Evolutionary conservation across 2,888 invertebrate genomes (phyloP).

Genomic region (Tenthredo mesomela): DNA sequence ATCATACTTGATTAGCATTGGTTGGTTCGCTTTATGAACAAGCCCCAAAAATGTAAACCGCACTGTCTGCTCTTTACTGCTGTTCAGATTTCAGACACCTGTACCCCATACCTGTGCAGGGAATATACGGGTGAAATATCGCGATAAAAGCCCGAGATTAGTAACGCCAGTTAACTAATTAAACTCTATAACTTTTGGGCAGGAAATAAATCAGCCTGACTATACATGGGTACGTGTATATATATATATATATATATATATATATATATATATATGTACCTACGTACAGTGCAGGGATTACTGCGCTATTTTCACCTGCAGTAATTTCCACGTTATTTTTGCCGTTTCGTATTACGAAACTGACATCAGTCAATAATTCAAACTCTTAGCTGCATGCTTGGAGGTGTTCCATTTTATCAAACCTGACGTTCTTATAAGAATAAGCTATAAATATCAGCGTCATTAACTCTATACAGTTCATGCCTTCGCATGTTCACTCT

Average conservation of each 20-base stretch:
- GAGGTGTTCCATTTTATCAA: slow-evolving; percentile 9
- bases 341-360: no score
- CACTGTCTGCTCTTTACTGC: not conserved
- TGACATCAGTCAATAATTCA: not conserved
- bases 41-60: not conserved
- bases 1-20: not conserved
- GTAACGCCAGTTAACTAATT: slow-evolving; percentile 44
- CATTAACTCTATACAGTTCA: not conserved
- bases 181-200: slow-evolving; percentile 41
- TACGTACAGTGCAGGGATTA: slow-evolving; percentile 12
- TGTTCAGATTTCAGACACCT: not conserved
- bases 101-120: slow-evolving; percentile 13
- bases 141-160: slow-evolving; percentile 43
- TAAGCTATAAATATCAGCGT: not conserved
- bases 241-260: no score
- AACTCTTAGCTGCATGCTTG: not conserved
- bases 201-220: slow-evolving; percentile 21
- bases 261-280: no score
- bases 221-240: not conserved
- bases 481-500: not conserved
- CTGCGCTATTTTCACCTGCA: slow-evolving; percentile 8
- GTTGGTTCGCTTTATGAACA: no score
- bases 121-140: slow-evolving; percentile 17
- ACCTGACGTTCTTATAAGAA: not conserved
- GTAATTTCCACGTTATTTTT: not conserved